Conservation (phyloP, 2,888 invertebrate genomes). For the Platerodrilus igneus region DNA sequence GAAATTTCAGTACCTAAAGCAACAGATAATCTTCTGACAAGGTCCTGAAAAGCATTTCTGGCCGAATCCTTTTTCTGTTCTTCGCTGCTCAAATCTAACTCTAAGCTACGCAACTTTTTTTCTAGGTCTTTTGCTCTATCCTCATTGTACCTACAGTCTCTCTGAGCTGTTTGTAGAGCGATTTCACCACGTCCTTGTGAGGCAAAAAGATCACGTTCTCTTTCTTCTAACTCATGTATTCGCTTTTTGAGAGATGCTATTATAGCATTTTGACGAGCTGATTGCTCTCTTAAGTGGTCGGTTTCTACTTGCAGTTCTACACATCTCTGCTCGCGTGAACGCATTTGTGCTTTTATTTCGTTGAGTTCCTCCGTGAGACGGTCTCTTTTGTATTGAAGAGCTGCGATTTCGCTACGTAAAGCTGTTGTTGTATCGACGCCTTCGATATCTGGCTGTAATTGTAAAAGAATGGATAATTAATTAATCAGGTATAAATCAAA, state of each 20-base stretch:
- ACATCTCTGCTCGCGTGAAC: slow-evolving; percentile 66
- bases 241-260: slow-evolving; percentile 76
- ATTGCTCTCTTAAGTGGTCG: slow-evolving; percentile 74
- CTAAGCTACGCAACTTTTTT: slow-evolving; percentile 67
- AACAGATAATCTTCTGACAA: slow-evolving; percentile 65
- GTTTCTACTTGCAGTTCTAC: slow-evolving; percentile 75
- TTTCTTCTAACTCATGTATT: slow-evolving; percentile 72
- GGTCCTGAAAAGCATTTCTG: slow-evolving; percentile 62
- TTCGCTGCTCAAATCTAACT: slow-evolving; percentile 66
- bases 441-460: slow-evolving; percentile 53
- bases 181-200: slow-evolving; percentile 61
- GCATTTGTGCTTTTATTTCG: slow-evolving; percentile 60
- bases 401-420: slow-evolving; percentile 78
- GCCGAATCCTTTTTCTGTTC: slow-evolving; percentile 72
- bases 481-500: background rate
- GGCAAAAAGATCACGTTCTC: slow-evolving; percentile 65
- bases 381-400: slow-evolving; percentile 78
- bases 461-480: background rate
- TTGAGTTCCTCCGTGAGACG: slow-evolving; percentile 70
- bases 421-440: slow-evolving; percentile 65
- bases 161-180: slow-evolving; percentile 67
- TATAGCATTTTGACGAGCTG: slow-evolving; percentile 75
- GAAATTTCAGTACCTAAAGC: slow-evolving; percentile 69
- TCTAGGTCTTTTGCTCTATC: slow-evolving; percentile 74
- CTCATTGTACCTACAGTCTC: slow-evolving; percentile 60